A percentile compares a stretch with the other conserved stretches of the same genome.
Conservation (phyloP, 2,113 vertebrate genomes). For the Larimichthys polyactis region DNA sequence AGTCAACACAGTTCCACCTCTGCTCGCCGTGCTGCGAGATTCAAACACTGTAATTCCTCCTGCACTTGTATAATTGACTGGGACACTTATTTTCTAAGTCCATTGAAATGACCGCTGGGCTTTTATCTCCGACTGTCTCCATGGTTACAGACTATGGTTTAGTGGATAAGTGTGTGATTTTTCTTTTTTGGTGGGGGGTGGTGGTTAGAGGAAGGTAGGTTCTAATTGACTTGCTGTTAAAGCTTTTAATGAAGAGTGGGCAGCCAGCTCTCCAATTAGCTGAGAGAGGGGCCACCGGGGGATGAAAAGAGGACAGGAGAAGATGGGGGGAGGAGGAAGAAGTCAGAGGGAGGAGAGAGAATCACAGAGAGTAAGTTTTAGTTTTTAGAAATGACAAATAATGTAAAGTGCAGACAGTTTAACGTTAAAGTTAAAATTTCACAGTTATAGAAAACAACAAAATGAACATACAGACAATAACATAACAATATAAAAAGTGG, state of each 20-base stretch:
- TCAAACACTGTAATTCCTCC: slow-evolving; percentile 51
- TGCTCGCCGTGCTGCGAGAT: slow-evolving; percentile 1
- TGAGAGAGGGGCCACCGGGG: slow-evolving; percentile 55
- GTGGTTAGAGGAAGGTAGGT: slow-evolving; percentile 53
- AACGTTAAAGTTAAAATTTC: too few species aligned
- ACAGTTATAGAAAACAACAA: too few species aligned
- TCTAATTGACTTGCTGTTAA: slow-evolving; percentile 82
- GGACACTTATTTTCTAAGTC: slow-evolving; percentile 63
- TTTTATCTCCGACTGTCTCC: slow-evolving; percentile 67
- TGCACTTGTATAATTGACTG: slow-evolving; percentile 64
- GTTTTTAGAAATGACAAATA: too few species aligned
- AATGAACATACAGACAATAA: too few species aligned
- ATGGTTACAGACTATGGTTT: slow-evolving; percentile 68
- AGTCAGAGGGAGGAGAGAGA: not conserved
- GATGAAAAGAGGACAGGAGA: slow-evolving; percentile 45
- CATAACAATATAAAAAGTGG: too few species aligned
- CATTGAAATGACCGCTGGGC: slow-evolving; percentile 54
- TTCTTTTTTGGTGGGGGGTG: slow-evolving; percentile 12
- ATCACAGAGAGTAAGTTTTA: not conserved
- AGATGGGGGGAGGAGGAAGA: not conserved
- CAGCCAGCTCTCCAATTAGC: slow-evolving; percentile 77
- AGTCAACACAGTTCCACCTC: slow-evolving; percentile 34
- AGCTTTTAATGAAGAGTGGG: slow-evolving; percentile 80
- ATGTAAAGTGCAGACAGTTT: too few species aligned
- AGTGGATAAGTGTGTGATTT: slow-evolving; percentile 9